These are phyloP conservation scores for Rhodophaea formosa DNA, from an alignment of 2,888 invertebrate species.

Conservation along the genomic window DNA sequence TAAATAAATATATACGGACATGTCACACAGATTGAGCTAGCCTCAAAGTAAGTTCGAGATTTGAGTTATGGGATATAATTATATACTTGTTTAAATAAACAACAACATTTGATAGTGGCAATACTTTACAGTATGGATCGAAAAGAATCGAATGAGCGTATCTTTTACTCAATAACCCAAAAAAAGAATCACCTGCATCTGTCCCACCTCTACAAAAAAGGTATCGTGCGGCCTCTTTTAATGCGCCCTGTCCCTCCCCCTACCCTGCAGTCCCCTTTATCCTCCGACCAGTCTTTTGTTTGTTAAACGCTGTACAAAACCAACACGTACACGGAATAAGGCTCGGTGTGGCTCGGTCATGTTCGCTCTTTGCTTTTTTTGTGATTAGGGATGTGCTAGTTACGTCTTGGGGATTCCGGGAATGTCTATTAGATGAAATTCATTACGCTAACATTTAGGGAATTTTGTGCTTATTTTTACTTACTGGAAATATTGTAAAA, in stretches of 20 bases:
- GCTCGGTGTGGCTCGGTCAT: slow-evolving; percentile 28
- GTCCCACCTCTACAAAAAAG: slow-evolving; percentile 48
- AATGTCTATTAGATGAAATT: background rate
- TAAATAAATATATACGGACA: no score
- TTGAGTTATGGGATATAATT: no score
- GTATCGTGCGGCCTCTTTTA: slow-evolving; percentile 73
- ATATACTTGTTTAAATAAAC: no score
- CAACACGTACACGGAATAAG: slow-evolving; percentile 58
- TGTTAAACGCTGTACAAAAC: slow-evolving; percentile 68
- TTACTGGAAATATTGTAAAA: background rate
- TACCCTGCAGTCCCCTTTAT: slow-evolving; percentile 37
- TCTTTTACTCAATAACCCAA: background rate
- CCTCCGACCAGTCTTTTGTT: slow-evolving; percentile 68
- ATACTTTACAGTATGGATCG: no score
- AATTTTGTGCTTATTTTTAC: background rate
- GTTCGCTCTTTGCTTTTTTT: slow-evolving; percentile 39
- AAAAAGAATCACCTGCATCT: slow-evolving; percentile 13
- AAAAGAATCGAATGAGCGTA: no score
- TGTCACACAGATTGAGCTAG: no score
- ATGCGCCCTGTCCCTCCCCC: slow-evolving; percentile 48
- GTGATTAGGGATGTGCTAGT: slow-evolving; percentile 10
- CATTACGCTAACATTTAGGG: no score
- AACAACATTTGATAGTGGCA: no score
- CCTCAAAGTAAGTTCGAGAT: no score
- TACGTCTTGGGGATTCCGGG: background rate